Percentiles rank a stretch among this genome's conserved stretches.
phyloP scores from a whole-genome alignment of 2,888 invertebrate genomes.

The Parthenolecanium corni region DNA sequence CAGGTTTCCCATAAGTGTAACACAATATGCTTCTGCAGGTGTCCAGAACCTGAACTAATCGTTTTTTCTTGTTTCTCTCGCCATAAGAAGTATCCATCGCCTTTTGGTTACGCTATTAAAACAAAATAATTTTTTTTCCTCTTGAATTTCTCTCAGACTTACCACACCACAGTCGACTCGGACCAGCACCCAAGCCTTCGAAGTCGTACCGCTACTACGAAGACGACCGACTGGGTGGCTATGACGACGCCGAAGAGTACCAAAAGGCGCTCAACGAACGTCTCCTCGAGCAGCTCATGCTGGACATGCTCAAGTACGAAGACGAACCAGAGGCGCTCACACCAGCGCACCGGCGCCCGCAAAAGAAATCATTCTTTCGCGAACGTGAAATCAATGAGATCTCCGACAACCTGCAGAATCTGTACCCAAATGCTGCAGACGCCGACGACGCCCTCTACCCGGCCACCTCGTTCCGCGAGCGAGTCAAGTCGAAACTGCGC shows the following conservation, averaged over 20 bases:
- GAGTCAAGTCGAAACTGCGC: conserved; percentile 30
- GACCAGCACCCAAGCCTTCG: background rate
- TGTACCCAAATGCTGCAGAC: conserved; percentile 22
- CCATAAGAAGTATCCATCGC: too few relatives aligned
- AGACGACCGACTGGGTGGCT: background rate
- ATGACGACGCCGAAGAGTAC: conserved; percentile 16
- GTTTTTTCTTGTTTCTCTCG: too few relatives aligned
- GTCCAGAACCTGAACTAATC: too few relatives aligned
- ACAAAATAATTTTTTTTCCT: too few relatives aligned
- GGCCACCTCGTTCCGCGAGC: conserved; percentile 34
- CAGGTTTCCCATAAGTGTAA: too few relatives aligned
- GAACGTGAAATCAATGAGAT: conserved; percentile 33
- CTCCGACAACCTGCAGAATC: conserved; percentile 31
- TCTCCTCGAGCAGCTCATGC: conserved; percentile 32
- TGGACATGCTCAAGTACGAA: conserved; percentile 32
- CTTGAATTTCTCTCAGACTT: too few relatives aligned
- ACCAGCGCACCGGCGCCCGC: conserved; percentile 3
- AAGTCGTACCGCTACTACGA: conserved; percentile 10
- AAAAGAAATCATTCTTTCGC: conserved; percentile 34
- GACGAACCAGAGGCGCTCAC: conserved; percentile 13
- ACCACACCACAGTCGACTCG: too few relatives aligned
- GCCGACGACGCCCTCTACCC: conserved; percentile 29
- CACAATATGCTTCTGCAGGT: too few relatives aligned
- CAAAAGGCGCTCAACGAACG: conserved; percentile 28
- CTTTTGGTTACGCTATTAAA: too few relatives aligned